Evolutionary conservation across 2,888 invertebrate species (phyloP).

Genomic region (Drosophila dives): DNA sequence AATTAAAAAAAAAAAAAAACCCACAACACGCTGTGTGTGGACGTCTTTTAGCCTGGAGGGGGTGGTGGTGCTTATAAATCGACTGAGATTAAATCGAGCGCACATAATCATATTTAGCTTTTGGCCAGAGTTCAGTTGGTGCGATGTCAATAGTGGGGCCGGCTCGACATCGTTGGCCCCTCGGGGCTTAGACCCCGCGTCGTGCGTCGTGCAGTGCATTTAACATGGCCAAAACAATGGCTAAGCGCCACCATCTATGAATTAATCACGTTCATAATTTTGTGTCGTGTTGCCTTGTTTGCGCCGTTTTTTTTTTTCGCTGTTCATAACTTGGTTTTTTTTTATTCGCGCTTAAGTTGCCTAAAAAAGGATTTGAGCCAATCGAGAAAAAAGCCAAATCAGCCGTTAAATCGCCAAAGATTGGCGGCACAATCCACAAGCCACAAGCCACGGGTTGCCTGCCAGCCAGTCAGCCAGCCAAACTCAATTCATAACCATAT

Average conservation of each 20-base stretch:
- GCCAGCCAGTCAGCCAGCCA: constrained; percentile 19
- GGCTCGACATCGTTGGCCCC: constrained; percentile 52
- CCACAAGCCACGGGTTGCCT: constrained; percentile 34
- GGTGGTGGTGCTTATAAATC: constrained; percentile 51
- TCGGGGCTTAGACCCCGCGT: constrained; percentile 43
- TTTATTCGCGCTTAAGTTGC: constrained; percentile 70
- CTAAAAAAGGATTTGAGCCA: constrained; percentile 69
- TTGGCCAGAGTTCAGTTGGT: constrained; percentile 66
- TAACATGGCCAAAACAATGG: constrained; percentile 72
- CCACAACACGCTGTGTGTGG: constrained; percentile 19
- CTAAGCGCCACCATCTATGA: constrained; percentile 81
- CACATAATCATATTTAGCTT: constrained; percentile 81
- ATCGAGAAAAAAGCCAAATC: constrained; percentile 48
- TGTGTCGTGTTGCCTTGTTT: constrained; percentile 66
- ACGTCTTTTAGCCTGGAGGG: constrained; percentile 22
- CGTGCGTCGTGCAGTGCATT: constrained; percentile 64
- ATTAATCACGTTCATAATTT: constrained; percentile 82
- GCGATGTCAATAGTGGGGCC: constrained; percentile 68
- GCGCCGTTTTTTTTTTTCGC: constrained; percentile 19
- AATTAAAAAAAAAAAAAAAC: constrained; percentile 18
- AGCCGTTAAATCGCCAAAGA: constrained; percentile 51
- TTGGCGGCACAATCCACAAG: constrained; percentile 32
- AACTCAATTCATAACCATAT: constrained; percentile 49
- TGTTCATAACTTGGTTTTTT: constrained; percentile 33
- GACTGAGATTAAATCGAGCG: constrained; percentile 77